Conservation (phyloP, 2,797 vertebrate species). For the Selene dorsalis region DNA sequence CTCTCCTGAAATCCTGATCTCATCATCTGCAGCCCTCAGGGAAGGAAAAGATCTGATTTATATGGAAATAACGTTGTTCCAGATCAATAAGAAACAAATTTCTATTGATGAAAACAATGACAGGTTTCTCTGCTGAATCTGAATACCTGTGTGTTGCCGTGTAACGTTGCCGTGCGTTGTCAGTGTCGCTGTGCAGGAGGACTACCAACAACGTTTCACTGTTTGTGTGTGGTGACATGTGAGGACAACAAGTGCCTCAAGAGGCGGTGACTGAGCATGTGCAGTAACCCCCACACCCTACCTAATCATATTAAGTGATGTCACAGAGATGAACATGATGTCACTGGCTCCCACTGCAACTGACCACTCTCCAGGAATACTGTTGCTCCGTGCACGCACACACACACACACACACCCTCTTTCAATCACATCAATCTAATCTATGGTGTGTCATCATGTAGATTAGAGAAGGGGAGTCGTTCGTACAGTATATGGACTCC, state of each 20-base stretch:
- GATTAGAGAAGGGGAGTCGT: slow-evolving; percentile 48
- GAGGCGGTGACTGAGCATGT: slow-evolving; percentile 28
- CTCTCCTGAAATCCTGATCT: slow-evolving; percentile 4
- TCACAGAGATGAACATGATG: slow-evolving; percentile 56
- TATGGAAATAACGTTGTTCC: slow-evolving; percentile 31
- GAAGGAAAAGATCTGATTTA: neutral
- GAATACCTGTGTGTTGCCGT: slow-evolving; percentile 6
- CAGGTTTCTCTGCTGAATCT: slow-evolving; percentile 18
- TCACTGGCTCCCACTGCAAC: slow-evolving; percentile 45
- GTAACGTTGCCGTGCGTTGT: neutral
- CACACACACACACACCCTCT: slow-evolving; percentile 22
- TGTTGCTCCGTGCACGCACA: neutral
- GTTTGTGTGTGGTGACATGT: slow-evolving; percentile 15
- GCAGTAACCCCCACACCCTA: slow-evolving; percentile 21
- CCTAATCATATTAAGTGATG: slow-evolving; percentile 73
- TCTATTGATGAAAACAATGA: slow-evolving; percentile 25
- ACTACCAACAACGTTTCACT: neutral
- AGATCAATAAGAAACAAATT: slow-evolving; percentile 40
- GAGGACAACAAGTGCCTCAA: slow-evolving; percentile 36
- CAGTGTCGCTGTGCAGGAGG: too few relatives aligned
- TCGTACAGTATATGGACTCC: slow-evolving; percentile 50
- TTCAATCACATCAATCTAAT: slow-evolving; percentile 57
- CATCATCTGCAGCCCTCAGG: neutral
- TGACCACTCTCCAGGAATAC: slow-evolving; percentile 11
- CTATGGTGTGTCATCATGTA: slow-evolving; percentile 63